Conservation (phyloP, 2,888 invertebrate genomes). For the Oscheius sp. region DNA sequence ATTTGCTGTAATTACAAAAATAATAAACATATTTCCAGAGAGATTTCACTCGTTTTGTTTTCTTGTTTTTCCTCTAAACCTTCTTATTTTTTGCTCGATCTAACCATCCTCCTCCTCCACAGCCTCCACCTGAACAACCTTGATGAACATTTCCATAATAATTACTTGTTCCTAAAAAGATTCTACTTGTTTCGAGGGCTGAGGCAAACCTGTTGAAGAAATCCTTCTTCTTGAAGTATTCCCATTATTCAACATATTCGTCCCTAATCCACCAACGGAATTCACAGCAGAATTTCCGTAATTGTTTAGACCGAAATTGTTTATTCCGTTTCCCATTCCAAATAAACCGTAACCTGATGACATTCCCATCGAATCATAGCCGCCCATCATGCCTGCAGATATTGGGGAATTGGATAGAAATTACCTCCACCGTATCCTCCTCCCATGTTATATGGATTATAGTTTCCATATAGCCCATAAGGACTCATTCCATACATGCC, state of each 20-base stretch:
- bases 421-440: constrained; percentile 1
- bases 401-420: background rate
- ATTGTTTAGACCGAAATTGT: no score
- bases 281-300: constrained; percentile 6
- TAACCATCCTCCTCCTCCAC: constrained; percentile 21
- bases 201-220: constrained; percentile 4
- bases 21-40: background rate
- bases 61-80: background rate
- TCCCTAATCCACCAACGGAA: constrained; percentile 2
- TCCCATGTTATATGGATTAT: background rate
- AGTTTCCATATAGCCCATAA: no score
- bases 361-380: background rate
- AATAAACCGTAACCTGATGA: constrained; percentile 8
- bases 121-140: constrained; percentile 25
- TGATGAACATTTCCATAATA: constrained; percentile 5
- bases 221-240: constrained; percentile 27
- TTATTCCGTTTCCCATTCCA: constrained; percentile 1
- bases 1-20: background rate
- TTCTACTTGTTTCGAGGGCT: background rate
- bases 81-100: constrained; percentile 18
- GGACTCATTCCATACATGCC: constrained; percentile 8
- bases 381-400: background rate
- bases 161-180: background rate
- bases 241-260: constrained; percentile 27
- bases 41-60: background rate